Percentiles rank a stretch among this genome's conserved stretches.
Conservation (phyloP, 2,113 vertebrate species). For the Corythornis vintsioides region DNA sequence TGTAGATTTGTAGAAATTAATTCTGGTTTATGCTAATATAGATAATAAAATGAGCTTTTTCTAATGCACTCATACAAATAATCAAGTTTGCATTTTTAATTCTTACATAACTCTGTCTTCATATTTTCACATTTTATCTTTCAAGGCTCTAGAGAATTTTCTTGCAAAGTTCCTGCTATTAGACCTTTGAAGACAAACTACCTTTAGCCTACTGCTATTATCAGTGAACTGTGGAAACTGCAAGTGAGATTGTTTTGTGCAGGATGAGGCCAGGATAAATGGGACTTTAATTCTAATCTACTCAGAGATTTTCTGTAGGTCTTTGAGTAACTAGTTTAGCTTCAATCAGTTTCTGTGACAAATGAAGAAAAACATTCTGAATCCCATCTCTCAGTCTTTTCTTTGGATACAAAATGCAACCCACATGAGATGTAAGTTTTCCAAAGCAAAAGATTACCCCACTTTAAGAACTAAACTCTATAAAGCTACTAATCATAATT, state of each 20-base stretch:
- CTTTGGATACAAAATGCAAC: background rate
- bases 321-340: background rate
- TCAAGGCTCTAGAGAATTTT: background rate
- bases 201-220: background rate
- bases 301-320: background rate
- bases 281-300: background rate
- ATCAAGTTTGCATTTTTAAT: background rate
- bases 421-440: background rate
- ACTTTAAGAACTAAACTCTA: background rate
- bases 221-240: background rate
- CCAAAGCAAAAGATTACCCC: background rate
- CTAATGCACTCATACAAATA: background rate
- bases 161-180: background rate
- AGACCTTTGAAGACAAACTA: background rate
- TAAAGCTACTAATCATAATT: background rate
- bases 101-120: background rate
- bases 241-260: background rate
- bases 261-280: background rate
- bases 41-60: background rate
- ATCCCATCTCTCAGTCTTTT: background rate
- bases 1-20: background rate
- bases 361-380: background rate
- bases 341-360: background rate
- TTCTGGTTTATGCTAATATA: background rate
- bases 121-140: background rate